Evolutionary conservation across 2,888 invertebrate species (phyloP).

Genomic region (Rhyacophila evoluta): DNA sequence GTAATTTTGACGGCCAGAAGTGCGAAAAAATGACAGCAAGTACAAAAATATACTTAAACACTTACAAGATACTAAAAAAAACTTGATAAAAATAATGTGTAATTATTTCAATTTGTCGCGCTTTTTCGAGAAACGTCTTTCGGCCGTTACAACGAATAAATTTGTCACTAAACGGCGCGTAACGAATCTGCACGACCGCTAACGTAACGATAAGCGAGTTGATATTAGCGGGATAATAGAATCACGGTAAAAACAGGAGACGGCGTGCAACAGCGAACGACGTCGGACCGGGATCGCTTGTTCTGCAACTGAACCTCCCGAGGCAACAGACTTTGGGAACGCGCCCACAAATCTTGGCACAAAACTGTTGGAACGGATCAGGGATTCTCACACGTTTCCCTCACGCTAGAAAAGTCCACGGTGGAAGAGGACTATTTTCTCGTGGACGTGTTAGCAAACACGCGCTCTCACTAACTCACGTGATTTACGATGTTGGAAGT

Average conservation of each 20-base stretch:
- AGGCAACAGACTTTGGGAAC: slow-evolving; percentile 27
- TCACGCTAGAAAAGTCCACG: neutral
- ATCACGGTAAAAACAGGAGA: slow-evolving; percentile 16
- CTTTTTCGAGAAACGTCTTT: neutral
- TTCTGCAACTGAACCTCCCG: slow-evolving; percentile 29
- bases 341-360: slow-evolving; percentile 41
- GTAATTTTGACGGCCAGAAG: neutral
- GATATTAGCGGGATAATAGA: neutral
- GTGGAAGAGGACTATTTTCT: neutral
- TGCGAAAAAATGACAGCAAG: neutral
- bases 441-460: slow-evolving; percentile 13
- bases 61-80: neutral
- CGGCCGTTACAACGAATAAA: neutral
- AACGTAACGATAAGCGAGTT: neutral
- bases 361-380: neutral
- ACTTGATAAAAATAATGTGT: neutral
- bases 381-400: slow-evolving; percentile 1
- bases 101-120: neutral
- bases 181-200: slow-evolving; percentile 16
- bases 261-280: neutral
- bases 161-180: neutral
- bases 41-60: neutral
- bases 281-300: slow-evolving; percentile 30
- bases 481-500: neutral
- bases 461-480: slow-evolving; percentile 2